Base-by-base conservation (phyloP, 2,113 vertebrate species). In the Serinus canaria region DNA sequence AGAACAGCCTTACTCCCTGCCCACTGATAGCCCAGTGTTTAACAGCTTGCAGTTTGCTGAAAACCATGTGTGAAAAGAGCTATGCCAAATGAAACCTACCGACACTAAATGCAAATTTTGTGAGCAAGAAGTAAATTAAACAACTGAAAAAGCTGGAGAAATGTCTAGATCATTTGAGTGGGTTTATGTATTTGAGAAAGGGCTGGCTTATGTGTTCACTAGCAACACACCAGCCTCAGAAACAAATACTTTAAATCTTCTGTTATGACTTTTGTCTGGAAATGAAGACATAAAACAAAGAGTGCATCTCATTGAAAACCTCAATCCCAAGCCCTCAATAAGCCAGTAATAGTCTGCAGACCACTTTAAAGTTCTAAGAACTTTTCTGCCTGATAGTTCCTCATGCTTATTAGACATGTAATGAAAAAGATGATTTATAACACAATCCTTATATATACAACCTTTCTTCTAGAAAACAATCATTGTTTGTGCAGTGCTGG, bases 381-480 rank as follows among this genome's bases (percentile, higher is more conserved):
- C 13, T 21, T 76, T 86, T 46, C 55, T 88, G 46, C 33, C 18
- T 44, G 28, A n/a, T 75, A 63, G 52, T 64, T 60, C 46, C 28
- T 84, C 23, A 47, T 47, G 9, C 16, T 83, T 87, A 47, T 83
- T 79, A 59, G 49, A 33, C n/a, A 10, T 9, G 6, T 44, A 64
- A 63, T 33, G 50, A 84, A 76, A 90, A 55, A 41, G 3, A n/a
- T 25, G 8, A 83, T 92, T 70, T 94, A 83, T 74, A 78, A 47
- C 41, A 41, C 37, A 83, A n/a, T 86, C 31, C 17, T 93, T 78
- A 37, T 11, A 77, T 33, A 73, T 37, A 80, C 33, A 90, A 81
- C 39, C 56, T 91, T 93, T 95, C 60, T 92, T 86, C 83, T 75
- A 92, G 83, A 94, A 92, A 92, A 87, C 11, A 64, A 41, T 46